phyloP scores from a whole-genome alignment of 37 sponge, comb jelly and placozoan genomes.

The Bolinopsis microptera region DNA sequence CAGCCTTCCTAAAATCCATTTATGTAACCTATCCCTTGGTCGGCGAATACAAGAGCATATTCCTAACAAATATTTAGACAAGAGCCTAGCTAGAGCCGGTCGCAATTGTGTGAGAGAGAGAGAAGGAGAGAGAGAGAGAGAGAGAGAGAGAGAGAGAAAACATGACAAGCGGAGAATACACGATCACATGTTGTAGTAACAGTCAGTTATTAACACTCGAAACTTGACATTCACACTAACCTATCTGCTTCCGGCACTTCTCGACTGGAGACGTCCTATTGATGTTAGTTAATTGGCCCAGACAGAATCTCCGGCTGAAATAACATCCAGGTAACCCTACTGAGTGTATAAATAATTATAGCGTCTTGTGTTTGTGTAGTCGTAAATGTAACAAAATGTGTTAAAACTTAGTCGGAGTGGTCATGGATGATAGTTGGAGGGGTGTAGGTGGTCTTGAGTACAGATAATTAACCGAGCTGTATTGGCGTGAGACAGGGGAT shows the following conservation, averaged over 20 bases:
- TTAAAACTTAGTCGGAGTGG: too few species aligned
- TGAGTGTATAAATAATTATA: too few species aligned
- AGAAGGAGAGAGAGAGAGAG: not conserved
- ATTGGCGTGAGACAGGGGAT: too few species aligned
- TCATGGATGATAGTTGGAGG: too few species aligned
- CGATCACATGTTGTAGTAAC: not conserved
- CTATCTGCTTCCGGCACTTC: constrained; percentile 93
- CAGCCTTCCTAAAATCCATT: not conserved
- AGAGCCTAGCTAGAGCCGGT: not conserved
- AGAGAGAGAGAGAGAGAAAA: not conserved
- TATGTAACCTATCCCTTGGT: not conserved
- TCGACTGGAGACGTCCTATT: constrained; percentile 96
- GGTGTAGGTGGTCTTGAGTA: too few species aligned
- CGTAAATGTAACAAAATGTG: too few species aligned
- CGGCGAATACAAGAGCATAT: not conserved
- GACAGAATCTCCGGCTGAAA: constrained; percentile 78
- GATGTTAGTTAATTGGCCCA: constrained; percentile 94
- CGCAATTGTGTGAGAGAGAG: not conserved
- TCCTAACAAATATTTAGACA: not conserved
- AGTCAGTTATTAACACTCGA: not conserved
- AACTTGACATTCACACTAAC: constrained; percentile 49
- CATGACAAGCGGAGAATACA: not conserved
- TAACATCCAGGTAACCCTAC: not conserved
- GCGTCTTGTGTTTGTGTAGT: too few species aligned
- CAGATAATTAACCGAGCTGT: too few species aligned